phyloP scores from a whole-genome alignment of 1,140 invertebrate species.

The Cyclina sinensis region DNA sequence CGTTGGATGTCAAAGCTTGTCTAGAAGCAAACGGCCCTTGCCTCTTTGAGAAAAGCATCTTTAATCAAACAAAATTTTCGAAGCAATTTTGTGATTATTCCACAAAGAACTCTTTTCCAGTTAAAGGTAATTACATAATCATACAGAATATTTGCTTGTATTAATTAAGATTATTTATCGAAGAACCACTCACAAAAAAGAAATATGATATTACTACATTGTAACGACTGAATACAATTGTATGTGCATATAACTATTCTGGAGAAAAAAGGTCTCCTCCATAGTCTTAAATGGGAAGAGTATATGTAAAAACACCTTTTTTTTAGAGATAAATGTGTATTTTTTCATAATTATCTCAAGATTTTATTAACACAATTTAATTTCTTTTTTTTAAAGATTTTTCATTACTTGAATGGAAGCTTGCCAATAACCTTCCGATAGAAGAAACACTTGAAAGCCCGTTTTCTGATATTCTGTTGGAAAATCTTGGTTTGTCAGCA shows the following conservation, averaged over 20 bases:
- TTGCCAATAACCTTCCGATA: background rate
- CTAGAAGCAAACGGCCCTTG: conserved; percentile 14
- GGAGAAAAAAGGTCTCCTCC: no score
- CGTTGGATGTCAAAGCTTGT: background rate
- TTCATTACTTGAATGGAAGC: conserved; percentile 44
- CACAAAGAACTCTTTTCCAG: background rate
- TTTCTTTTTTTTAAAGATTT: conserved; percentile 38
- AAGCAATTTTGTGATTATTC: conserved; percentile 15
- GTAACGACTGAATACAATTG: no score
- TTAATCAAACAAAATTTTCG: background rate
- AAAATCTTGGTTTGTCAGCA: conserved; percentile 7
- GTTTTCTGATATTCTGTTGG: conserved; percentile 20
- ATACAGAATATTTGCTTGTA: no score
- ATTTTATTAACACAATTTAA: no score
- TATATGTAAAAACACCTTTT: no score
- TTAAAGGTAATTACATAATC: conserved; percentile 9
- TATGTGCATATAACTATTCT: no score
- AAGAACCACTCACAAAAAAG: no score
- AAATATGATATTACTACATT: no score
- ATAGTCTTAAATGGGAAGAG: no score
- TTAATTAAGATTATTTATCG: no score
- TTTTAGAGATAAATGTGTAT: no score
- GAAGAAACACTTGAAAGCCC: background rate
- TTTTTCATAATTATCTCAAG: no score
- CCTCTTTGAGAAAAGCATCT: conserved; percentile 5